Base-by-base conservation (phyloP, 1,140 invertebrate species). In the Meloidogyne floridensis region DNA sequence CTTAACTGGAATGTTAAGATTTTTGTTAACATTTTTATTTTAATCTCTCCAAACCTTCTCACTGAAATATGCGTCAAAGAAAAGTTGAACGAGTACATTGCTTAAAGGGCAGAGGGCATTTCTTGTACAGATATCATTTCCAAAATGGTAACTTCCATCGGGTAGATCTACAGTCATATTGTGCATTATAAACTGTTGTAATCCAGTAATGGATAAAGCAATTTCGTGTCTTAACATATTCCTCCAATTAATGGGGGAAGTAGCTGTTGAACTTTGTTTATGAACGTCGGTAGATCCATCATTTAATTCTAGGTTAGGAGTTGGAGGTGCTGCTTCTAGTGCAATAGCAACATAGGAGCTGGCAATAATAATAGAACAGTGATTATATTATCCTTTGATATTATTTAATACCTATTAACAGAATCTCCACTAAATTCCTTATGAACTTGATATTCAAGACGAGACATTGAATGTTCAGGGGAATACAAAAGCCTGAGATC, bases 401-500 rank as follows among this genome's bases (percentile, higher is more conserved):
- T 1, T 20, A 20, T 20, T 20, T 1, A 20, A 32, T 53, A 86
- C 87, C 87, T 88, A 82, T 89, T 89, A n/a, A 83, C 83, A 9
- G 88, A 85, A 80, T 89, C 88, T 47, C 88, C 88, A 78, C 80
- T 85, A 71, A 89, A 89, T 47, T 88, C 83, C 75, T 88, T 86
- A 72, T 89, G 88, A 43, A 89, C 79, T 69, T 86, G 81, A 74
- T 89, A 89, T 69, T 89, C 88, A 51, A 88, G 83, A 3, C 88
- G 75, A 9, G 88, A 88, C 43, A 85, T 77, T 20, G 88, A 89
- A 75, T 88, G 80, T 73, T 87, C 85, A 4, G 88, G 88, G 2
- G 88, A 89, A 80, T 89, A 89, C 53, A 89, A 72, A 76, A 89
- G 88, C 20, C 88, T 86, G 56, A 89, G 77, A 80, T 89, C 88